Evolutionary conservation across 64 coral and sea anemone genomes (phyloP).

Genomic region (Montipora efflorescens): DNA sequence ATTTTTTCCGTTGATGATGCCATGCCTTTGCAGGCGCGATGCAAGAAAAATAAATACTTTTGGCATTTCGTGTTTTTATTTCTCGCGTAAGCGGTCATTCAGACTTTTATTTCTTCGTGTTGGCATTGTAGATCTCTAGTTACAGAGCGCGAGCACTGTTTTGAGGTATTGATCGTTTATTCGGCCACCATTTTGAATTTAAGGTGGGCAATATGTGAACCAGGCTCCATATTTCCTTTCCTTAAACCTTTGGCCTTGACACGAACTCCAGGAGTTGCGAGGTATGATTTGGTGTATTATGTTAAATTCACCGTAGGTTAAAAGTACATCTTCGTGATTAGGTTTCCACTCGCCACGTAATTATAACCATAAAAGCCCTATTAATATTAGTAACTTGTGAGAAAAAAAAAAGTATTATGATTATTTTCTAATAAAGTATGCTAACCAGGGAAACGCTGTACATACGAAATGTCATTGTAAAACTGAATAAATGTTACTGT

Average conservation of each 20-base stretch:
- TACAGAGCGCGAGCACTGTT: too few relatives aligned
- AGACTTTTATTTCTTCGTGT: too few relatives aligned
- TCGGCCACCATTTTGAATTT: too few relatives aligned
- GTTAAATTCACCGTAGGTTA: neutral
- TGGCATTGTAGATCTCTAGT: too few relatives aligned
- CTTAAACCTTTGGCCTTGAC: neutral
- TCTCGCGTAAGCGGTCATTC: too few relatives aligned
- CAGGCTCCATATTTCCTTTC: neutral
- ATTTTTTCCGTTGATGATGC: too few relatives aligned
- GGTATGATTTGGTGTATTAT: neutral
- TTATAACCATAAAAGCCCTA: neutral
- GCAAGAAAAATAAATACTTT: too few relatives aligned
- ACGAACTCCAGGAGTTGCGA: neutral
- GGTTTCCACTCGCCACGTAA: neutral
- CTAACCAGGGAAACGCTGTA: constrained; percentile 29
- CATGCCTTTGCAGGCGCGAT: too few relatives aligned
- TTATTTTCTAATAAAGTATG: constrained; percentile 35
- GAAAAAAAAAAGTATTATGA: neutral
- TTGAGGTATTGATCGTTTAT: too few relatives aligned
- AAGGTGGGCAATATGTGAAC: too few relatives aligned
- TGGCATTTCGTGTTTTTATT: too few relatives aligned
- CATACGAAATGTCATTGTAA: constrained; percentile 13
- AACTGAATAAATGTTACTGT: constrained; percentile 49
- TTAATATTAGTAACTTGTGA: neutral
- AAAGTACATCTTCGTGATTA: neutral